These are phyloP conservation scores for Drosophila busckii DNA, from an alignment of 1,140 invertebrate species.

Conservation along the genomic window DNA sequence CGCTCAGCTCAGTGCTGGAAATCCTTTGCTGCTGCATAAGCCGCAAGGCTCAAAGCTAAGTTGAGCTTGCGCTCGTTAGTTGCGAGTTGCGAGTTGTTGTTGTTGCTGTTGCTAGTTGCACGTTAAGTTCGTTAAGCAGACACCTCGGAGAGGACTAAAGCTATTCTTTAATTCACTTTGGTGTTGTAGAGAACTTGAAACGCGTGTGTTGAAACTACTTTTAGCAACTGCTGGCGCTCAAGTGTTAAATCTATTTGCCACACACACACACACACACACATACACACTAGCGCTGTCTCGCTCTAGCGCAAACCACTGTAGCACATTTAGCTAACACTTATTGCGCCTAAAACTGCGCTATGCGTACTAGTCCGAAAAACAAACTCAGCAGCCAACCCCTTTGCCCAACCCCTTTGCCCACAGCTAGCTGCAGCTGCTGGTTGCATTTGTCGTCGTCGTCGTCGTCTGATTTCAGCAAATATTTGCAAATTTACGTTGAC, in stretches of 20 bases:
- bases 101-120: too few relatives aligned
- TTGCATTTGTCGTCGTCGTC: slow-evolving; percentile 51
- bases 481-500: slow-evolving; percentile 75
- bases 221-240: slow-evolving; percentile 10
- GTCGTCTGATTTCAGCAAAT: slow-evolving; percentile 68
- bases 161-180: slow-evolving; percentile 23
- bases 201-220: slow-evolving; percentile 7
- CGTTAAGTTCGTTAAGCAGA: slow-evolving; percentile 22
- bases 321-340: slow-evolving; percentile 18
- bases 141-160: slow-evolving; percentile 11
- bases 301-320: slow-evolving; percentile 2
- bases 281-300: background rate
- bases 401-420: background rate
- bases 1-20: too few relatives aligned
- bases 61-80: too few relatives aligned
- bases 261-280: background rate
- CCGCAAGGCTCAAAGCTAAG: too few relatives aligned
- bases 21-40: too few relatives aligned
- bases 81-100: too few relatives aligned
- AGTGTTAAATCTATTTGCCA: slow-evolving; percentile 40
- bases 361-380: slow-evolving; percentile 35
- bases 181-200: background rate
- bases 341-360: slow-evolving; percentile 31
- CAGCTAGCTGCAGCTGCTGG: slow-evolving; percentile 9
- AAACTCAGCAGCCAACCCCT: slow-evolving; percentile 33